phyloP scores from a whole-genome alignment of 2,888 invertebrate species.

The Anoplius nigerrimus region DNA sequence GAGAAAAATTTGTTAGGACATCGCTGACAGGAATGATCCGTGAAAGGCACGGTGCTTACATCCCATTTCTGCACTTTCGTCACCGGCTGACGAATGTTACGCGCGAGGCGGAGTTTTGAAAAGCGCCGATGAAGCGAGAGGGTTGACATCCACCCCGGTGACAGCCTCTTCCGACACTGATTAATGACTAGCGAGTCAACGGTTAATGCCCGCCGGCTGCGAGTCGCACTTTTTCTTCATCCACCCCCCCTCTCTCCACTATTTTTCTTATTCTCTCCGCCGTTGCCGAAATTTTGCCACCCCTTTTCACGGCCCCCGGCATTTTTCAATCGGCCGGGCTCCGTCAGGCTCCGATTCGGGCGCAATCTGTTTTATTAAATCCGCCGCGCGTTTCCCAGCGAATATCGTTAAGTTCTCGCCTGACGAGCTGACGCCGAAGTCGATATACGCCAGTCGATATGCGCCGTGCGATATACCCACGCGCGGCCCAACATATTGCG shows the following conservation, averaged over 20 bases:
- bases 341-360: neutral
- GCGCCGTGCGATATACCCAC: neutral
- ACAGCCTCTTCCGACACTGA: constrained; percentile 66
- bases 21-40: too few relatives aligned
- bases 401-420: constrained; percentile 55
- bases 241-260: constrained; percentile 27
- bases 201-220: constrained; percentile 58
- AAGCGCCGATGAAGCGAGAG: constrained; percentile 32
- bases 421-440: too few relatives aligned
- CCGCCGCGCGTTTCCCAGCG: constrained; percentile 38
- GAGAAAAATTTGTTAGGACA: too few relatives aligned
- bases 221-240: constrained; percentile 25
- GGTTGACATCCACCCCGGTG: constrained; percentile 54
- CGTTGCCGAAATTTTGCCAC: too few relatives aligned
- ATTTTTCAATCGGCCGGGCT: constrained; percentile 41
- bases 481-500: too few relatives aligned
- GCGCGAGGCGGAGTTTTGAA: constrained; percentile 41
- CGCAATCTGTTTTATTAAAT: constrained; percentile 62
- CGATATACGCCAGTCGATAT: constrained; percentile 21
- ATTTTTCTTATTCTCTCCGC: constrained; percentile 31
- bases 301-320: constrained; percentile 12
- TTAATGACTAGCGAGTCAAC: constrained; percentile 65
- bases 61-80: neutral
- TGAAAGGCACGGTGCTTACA: neutral
- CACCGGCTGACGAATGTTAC: neutral